Evolutionary conservation across 1,140 invertebrate genomes (phyloP).

Genomic region (Heliconius hewitsoni): DNA sequence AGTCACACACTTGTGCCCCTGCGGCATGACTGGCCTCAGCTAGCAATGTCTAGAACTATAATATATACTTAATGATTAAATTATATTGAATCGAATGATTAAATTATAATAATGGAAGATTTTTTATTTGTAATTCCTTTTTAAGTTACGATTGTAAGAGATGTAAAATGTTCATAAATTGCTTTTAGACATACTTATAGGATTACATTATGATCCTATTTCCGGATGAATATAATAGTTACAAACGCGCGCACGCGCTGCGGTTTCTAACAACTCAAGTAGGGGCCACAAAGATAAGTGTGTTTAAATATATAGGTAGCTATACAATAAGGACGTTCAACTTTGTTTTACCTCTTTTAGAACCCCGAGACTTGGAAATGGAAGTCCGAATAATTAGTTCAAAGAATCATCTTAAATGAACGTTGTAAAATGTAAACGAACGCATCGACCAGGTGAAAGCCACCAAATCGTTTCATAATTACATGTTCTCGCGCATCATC

Average conservation of each 20-base stretch:
- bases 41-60: too few relatives aligned
- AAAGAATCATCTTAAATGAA: constrained; percentile 16
- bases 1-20: too few relatives aligned
- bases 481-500: constrained; percentile 36
- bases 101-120: too few relatives aligned
- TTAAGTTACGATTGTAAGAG: background rate
- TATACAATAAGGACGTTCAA: constrained; percentile 42
- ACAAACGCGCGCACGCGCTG: constrained; percentile 50
- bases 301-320: constrained; percentile 41
- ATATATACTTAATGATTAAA: background rate
- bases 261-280: constrained; percentile 41
- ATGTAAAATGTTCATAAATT: background rate
- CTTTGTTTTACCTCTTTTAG: constrained; percentile 15
- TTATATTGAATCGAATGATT: too few relatives aligned
- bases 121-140: too few relatives aligned
- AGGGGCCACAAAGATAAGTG: constrained; percentile 48
- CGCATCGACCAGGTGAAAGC: constrained; percentile 33
- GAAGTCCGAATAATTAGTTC: constrained; percentile 22
- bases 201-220: constrained; percentile 39
- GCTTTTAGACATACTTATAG: too few relatives aligned
- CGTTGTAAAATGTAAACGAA: constrained; percentile 28
- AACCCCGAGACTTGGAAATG: background rate
- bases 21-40: too few relatives aligned
- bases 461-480: constrained; percentile 35
- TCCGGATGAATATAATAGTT: constrained; percentile 41